Percentiles rank a stretch among this genome's conserved stretches.
phyloP scores from a whole-genome alignment of 1,140 invertebrate genomes.

The Bombus confusus region DNA sequence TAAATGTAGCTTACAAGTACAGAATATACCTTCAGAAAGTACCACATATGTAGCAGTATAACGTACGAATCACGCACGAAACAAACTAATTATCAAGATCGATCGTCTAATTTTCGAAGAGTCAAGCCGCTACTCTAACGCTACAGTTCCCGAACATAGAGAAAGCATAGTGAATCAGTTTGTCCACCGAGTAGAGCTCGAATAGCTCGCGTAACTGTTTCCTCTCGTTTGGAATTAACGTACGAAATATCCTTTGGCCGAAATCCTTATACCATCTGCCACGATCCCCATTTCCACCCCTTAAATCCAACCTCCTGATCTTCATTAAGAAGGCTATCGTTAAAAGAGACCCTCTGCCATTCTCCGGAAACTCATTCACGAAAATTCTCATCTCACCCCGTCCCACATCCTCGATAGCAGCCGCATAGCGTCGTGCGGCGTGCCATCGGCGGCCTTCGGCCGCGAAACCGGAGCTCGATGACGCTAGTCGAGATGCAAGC shows the following conservation, averaged over 20 bases:
- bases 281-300: too few relatives aligned
- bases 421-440: not conserved
- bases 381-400: conserved; percentile 7
- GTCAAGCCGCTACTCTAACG: too few relatives aligned
- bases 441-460: not conserved
- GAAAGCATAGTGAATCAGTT: not conserved
- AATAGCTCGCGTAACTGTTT: too few relatives aligned
- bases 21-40: too few relatives aligned
- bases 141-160: not conserved
- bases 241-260: not conserved
- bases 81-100: too few relatives aligned
- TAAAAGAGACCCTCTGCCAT: not conserved
- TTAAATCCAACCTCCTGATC: not conserved
- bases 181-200: not conserved
- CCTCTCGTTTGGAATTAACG: not conserved
- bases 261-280: not conserved
- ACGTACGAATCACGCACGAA: too few relatives aligned
- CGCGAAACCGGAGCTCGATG: conserved; percentile 27
- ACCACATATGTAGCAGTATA: too few relatives aligned
- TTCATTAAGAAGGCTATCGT: not conserved
- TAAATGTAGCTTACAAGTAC: too few relatives aligned
- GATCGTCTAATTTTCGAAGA: too few relatives aligned
- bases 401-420: not conserved
- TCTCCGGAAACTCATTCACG: not conserved
- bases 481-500: conserved; percentile 11